These are phyloP conservation scores for Limanda limanda DNA, from an alignment of 2,113 vertebrate species.

Conservation along the genomic window DNA sequence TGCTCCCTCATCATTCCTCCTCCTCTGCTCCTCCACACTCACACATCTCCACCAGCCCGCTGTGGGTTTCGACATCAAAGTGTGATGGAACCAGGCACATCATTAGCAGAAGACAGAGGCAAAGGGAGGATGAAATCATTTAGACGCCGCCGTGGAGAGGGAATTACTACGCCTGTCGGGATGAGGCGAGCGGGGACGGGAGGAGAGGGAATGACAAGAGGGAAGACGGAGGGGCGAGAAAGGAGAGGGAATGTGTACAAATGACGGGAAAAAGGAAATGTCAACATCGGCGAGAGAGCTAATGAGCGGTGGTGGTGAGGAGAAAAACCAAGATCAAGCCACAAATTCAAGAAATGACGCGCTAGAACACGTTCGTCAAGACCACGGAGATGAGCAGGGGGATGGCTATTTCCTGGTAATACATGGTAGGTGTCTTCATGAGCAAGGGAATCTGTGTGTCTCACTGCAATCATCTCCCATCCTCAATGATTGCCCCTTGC, in stretches of 20 bases:
- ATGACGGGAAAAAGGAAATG: conserved; percentile 49
- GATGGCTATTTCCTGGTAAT: conserved; percentile 29
- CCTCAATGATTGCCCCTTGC: not conserved
- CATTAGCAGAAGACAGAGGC: conserved; percentile 75
- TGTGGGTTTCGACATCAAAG: conserved; percentile 77
- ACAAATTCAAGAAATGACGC: conserved; percentile 3
- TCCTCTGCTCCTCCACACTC: conserved; percentile 15
- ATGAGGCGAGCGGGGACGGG: conserved; percentile 29
- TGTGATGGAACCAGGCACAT: conserved; percentile 62
- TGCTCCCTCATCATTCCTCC: conserved; percentile 39
- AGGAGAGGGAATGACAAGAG: conserved; percentile 20
- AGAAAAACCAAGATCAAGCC: conserved; percentile 6
- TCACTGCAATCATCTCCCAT: conserved; percentile 29
- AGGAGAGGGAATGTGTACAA: conserved; percentile 27
- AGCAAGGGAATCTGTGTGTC: not conserved
- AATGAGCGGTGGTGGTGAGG: conserved; percentile 16
- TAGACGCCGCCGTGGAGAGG: conserved; percentile 62
- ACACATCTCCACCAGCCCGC: not conserved
- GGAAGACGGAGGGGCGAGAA: conserved; percentile 10
- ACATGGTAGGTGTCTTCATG: not conserved
- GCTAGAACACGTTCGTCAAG: conserved; percentile 1
- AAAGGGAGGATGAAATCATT: conserved; percentile 73
- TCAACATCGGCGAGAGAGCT: conserved; percentile 42
- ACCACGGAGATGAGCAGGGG: not conserved
- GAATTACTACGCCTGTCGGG: conserved; percentile 73